These are phyloP conservation scores for Ophioderma brevispina DNA, from an alignment of 35 echinoderm and acorn worm genomes.

Conservation along the genomic window DNA sequence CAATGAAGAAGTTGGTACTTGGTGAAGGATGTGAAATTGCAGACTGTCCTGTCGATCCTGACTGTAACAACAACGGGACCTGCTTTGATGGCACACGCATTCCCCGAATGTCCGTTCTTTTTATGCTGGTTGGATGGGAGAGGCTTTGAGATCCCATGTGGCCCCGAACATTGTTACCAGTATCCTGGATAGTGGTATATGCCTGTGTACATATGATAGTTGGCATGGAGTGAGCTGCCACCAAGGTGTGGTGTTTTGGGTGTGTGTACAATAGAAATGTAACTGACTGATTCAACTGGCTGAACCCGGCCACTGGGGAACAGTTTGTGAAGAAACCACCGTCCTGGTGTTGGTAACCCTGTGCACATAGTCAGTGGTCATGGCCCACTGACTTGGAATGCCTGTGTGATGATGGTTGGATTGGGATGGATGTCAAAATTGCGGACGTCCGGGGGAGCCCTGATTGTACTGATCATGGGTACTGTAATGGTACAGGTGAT, in stretches of 20 bases:
- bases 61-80: constrained; percentile 76
- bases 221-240: constrained; percentile 81
- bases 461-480: constrained; percentile 74
- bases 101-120: constrained; percentile 73
- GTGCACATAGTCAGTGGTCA: constrained; percentile 66
- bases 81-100: constrained; percentile 38
- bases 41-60: constrained; percentile 83
- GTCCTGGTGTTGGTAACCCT: constrained; percentile 67
- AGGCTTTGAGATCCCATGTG: constrained; percentile 77
- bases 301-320: constrained; percentile 68
- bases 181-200: constrained; percentile 84
- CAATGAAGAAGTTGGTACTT: constrained; percentile 72
- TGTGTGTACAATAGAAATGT: constrained; percentile 24
- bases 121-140: constrained; percentile 80
- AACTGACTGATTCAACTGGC: constrained; percentile 16
- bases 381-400: constrained; percentile 52
- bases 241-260: constrained; percentile 51
- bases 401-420: constrained; percentile 69
- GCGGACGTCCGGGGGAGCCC: constrained; percentile 72
- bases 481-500: constrained; percentile 66
- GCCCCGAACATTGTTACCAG: constrained; percentile 69
- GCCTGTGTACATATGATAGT: constrained; percentile 71
- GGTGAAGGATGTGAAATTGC: constrained; percentile 72
- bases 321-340: constrained; percentile 59
- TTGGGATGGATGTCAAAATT: constrained; percentile 64